Conservation (phyloP, 2,113 vertebrate genomes). For the Picathartes gymnocephalus region DNA sequence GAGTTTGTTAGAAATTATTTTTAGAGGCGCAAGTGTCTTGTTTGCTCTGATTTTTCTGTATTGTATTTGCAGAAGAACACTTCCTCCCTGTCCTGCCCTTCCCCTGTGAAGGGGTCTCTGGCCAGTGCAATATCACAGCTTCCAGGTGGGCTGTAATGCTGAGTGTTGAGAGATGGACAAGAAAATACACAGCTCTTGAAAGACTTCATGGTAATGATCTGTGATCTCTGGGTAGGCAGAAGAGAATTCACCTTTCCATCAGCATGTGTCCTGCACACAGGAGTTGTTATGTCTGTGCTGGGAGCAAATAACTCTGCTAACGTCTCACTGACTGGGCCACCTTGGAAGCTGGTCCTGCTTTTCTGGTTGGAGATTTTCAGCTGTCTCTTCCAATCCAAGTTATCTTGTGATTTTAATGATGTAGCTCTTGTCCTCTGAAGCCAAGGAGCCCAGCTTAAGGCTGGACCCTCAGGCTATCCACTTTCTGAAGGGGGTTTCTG, state of each 20-base stretch:
- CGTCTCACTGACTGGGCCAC: neutral
- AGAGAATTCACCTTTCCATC: neutral
- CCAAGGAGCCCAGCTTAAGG: neutral
- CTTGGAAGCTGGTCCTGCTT: neutral
- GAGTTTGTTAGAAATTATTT: neutral
- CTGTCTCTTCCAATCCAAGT: neutral
- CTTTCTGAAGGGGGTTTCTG: neutral
- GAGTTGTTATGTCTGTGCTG: neutral
- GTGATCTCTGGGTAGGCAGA: neutral
- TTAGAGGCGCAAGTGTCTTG: neutral
- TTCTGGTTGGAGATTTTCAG: neutral
- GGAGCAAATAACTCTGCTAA: neutral
- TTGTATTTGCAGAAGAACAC: neutral
- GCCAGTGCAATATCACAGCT: neutral
- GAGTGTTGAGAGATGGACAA: neutral
- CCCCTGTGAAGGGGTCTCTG: neutral
- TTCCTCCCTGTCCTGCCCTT: neutral
- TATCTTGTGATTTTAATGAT: neutral
- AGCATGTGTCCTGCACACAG: neutral
- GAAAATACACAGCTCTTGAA: neutral
- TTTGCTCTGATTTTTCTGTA: neutral
- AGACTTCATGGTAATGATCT: neutral
- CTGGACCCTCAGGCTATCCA: neutral
- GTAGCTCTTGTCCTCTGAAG: neutral
- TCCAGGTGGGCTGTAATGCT: neutral